Evolutionary conservation across 2,113 vertebrate species (phyloP), one percentile per base, ranked within the genome.

Genomic region (Ursus arctos): DNA sequence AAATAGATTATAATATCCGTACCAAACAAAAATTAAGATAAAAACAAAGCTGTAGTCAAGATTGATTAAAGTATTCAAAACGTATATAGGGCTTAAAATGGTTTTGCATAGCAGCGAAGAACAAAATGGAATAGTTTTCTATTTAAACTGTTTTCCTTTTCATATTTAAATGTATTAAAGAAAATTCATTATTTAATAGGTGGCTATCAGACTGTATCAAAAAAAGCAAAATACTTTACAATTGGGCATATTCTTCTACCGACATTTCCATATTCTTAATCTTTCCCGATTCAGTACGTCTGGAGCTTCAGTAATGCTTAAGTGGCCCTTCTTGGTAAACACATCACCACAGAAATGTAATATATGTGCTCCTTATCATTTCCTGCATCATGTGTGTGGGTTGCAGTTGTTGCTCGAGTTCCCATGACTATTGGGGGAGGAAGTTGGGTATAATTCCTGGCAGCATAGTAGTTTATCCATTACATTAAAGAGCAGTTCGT

Each of bases 361-460:
- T 96, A 59, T 94, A 96, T 77, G 67, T 89, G 51, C 97, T 98
- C 98, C 14, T 1, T 95, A 90, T 97, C 24, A 89, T 98, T 98
- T 98, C 97, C 97, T 98, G 91, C 88, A 96, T 98, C 98, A 93
- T 95, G 72, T 94, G 93, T 98, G 96, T 97, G 96, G 98, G 98
- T 98, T 98, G 97, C 97, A 96, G 87, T 98, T 98, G 97, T 98
- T 99, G 96, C 98, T 98, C 98, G 81, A 98, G 98, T 99, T 99
- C 97, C 97, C 97, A 98, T 98, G 98, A 98, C 99, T 99, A 98
- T 98, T 98, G 98, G 98, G 98, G 98, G 94, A 98, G 98, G 98
- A 99, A 99, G 98, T 95, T 96, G 92, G 31, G 6, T 97, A 93
- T 98, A 98, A 98, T 98, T 99, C 97, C 97, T 98, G 98, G 98